Percentiles rank a stretch among this genome's conserved stretches.
These are phyloP conservation scores for Hippopotamyrus pictus DNA, from an alignment of 2,797 vertebrate species.

Conservation along the genomic window DNA sequence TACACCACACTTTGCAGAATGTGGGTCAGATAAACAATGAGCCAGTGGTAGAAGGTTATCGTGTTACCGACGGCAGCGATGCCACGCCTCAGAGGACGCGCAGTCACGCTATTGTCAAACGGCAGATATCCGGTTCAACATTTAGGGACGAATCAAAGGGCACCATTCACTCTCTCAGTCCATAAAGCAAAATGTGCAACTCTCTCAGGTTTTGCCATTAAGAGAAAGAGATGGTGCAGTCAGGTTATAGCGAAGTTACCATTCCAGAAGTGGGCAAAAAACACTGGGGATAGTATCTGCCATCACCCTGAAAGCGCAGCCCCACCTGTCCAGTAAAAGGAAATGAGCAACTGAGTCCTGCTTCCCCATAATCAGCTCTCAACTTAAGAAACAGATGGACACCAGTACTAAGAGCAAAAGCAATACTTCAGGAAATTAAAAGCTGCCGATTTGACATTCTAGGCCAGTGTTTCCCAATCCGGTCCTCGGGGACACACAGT, in stretches of 20 bases:
- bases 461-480: not conserved
- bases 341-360: not conserved
- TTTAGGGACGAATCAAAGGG: not conserved
- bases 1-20: not conserved
- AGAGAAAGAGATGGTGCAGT: not conserved
- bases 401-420: not conserved
- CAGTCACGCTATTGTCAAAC: not conserved
- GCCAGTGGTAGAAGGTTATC: not conserved
- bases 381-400: not conserved
- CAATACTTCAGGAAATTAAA: not conserved
- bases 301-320: slow-evolving; percentile 29
- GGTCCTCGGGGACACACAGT: not conserved
- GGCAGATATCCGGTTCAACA: not conserved
- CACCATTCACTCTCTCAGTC: not conserved
- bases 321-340: slow-evolving; percentile 38
- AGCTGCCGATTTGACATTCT: not conserved
- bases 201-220: not conserved
- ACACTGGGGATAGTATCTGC: slow-evolving; percentile 53
- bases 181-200: not conserved
- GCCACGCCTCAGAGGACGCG: not conserved
- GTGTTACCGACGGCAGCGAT: not conserved
- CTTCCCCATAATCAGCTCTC: not conserved
- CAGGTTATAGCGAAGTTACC: slow-evolving; percentile 45
- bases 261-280: slow-evolving; percentile 53
- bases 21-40: not conserved